These are phyloP conservation scores for Baronia brevicornis DNA, from an alignment of 2,888 invertebrate genomes.

Conservation along the genomic window DNA sequence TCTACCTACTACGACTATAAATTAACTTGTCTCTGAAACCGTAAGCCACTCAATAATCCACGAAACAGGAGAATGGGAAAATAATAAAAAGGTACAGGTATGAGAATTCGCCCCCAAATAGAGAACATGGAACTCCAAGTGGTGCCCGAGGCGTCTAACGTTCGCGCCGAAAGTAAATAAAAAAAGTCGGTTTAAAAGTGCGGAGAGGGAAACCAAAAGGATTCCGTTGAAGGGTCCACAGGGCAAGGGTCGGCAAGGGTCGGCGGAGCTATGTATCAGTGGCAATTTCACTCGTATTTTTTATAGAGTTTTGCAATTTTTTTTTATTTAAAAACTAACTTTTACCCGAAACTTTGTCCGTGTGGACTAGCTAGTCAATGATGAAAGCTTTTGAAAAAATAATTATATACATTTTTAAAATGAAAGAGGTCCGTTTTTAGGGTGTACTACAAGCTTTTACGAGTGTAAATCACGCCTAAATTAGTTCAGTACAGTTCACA, in stretches of 20 bases:
- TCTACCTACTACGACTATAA: not conserved
- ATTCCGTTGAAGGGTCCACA: constrained; percentile 36
- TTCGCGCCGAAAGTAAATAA: constrained; percentile 42
- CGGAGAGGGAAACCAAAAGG: constrained; percentile 44
- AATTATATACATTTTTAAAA: too few relatives aligned
- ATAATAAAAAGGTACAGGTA: constrained; percentile 31
- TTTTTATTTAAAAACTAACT: too few relatives aligned
- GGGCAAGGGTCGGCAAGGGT: constrained; percentile 18
- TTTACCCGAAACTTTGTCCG: too few relatives aligned
- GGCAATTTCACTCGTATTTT: not conserved
- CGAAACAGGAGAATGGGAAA: constrained; percentile 19
- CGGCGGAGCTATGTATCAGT: constrained; percentile 11
- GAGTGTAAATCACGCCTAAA: too few relatives aligned
- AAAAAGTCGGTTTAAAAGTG: constrained; percentile 43
- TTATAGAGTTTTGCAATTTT: not conserved
- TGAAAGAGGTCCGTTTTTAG: too few relatives aligned
- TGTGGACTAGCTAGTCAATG: too few relatives aligned
- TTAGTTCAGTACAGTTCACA: too few relatives aligned
- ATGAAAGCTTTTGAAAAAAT: too few relatives aligned
- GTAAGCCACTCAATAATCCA: constrained; percentile 12
- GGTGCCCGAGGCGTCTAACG: constrained; percentile 50
- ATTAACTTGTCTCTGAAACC: constrained; percentile 2
- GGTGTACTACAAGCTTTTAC: too few relatives aligned
- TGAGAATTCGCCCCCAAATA: constrained; percentile 33
- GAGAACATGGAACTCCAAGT: constrained; percentile 40